Percentiles rank a stretch among this genome's conserved stretches.
Conservation (phyloP, 2,888 invertebrate species). For the Vandiemenella viatica region DNA sequence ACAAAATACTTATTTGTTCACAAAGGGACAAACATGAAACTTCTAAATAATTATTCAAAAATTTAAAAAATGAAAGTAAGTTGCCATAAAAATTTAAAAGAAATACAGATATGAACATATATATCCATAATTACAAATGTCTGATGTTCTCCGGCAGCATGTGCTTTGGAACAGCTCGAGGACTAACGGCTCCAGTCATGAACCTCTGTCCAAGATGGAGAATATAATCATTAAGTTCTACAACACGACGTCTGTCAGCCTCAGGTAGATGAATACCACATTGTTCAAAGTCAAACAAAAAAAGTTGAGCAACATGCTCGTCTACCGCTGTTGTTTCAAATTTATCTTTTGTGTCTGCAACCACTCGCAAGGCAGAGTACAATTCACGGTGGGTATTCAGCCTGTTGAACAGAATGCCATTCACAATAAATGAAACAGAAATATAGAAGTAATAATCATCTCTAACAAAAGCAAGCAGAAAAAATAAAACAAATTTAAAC, state of each 20-base stretch:
- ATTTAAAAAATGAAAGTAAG: too few species aligned
- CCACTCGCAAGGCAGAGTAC: slow-evolving; percentile 59
- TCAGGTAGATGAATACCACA: slow-evolving; percentile 89
- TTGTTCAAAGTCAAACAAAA: slow-evolving; percentile 94
- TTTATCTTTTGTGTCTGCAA: slow-evolving; percentile 55
- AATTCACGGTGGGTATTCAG: slow-evolving; percentile 80
- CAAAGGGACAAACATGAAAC: too few species aligned
- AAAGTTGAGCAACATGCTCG: slow-evolving; percentile 70
- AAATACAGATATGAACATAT: too few species aligned
- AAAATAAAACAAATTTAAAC: too few species aligned
- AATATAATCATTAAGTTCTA: slow-evolving; percentile 72
- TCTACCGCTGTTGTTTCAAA: slow-evolving; percentile 55
- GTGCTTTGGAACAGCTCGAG: slow-evolving; percentile 47
- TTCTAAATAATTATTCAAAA: too few species aligned
- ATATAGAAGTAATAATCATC: neutral
- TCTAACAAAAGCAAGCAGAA: neutral
- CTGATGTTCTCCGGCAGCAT: slow-evolving; percentile 55
- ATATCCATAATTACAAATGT: slow-evolving; percentile 58
- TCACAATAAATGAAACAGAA: neutral
- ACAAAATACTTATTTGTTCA: too few species aligned
- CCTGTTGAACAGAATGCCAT: slow-evolving; percentile 33
- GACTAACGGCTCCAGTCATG: slow-evolving; percentile 56
- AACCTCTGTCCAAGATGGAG: slow-evolving; percentile 67
- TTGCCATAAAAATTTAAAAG: too few species aligned
- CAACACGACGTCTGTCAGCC: slow-evolving; percentile 53